Evolutionary conservation across 2,797 vertebrate species (phyloP).

Genomic region (Sternotherus odoratus): DNA sequence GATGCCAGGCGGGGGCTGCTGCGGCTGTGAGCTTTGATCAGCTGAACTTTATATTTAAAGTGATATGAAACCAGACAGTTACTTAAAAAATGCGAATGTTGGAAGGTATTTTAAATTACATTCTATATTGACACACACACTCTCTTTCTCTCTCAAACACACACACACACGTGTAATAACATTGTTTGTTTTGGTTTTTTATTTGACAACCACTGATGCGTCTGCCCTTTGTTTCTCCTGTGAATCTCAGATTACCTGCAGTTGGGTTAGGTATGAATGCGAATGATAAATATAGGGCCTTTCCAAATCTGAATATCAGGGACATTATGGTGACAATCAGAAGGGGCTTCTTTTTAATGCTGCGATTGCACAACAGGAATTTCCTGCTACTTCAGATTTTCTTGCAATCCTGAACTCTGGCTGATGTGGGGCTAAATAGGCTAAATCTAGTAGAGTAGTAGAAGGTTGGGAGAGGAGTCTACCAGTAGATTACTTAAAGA

Average conservation of each 20-base stretch:
- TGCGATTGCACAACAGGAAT: not conserved
- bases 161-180: not conserved
- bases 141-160: rapidly evolving
- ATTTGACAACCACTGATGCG: slow-evolving; percentile 22
- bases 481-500: not conserved
- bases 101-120: slow-evolving; percentile 6
- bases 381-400: not conserved
- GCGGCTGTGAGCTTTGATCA: not conserved
- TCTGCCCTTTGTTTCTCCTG: slow-evolving; percentile 37
- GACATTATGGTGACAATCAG: not conserved
- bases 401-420: not conserved
- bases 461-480: not conserved
- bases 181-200: slow-evolving; percentile 23
- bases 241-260: slow-evolving; percentile 1
- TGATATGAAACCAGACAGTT: not conserved
- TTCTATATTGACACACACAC: not conserved
- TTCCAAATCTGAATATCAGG: not conserved
- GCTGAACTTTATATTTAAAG: not conserved
- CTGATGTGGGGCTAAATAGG: not conserved
- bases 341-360: not conserved
- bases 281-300: not conserved
- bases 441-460: not conserved
- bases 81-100: not conserved
- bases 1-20: not conserved
- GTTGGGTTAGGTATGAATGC: slow-evolving; percentile 12